phyloP scores from a whole-genome alignment of 1,140 invertebrate species.

The Vanessa atalanta region DNA sequence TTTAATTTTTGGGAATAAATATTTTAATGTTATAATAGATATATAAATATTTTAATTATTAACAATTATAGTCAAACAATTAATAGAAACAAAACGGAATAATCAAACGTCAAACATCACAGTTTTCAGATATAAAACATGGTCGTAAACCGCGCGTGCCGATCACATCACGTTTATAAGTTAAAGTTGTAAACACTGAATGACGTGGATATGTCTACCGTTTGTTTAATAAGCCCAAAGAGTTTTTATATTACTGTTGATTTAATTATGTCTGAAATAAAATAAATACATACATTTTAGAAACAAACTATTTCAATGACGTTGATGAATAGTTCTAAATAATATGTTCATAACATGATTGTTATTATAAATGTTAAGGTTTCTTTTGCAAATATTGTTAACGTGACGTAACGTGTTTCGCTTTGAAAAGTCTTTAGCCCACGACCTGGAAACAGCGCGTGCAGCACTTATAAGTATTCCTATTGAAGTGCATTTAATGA shows the following conservation, averaged over 20 bases:
- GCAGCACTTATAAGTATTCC: slow-evolving; percentile 17
- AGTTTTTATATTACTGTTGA: too few species aligned
- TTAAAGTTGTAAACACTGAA: neutral
- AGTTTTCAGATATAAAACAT: neutral
- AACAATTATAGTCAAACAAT: neutral
- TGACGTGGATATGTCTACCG: too few species aligned
- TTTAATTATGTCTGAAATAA: too few species aligned
- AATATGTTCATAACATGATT: neutral
- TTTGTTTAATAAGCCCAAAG: too few species aligned
- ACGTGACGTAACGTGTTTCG: slow-evolving; percentile 14
- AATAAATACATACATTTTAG: too few species aligned
- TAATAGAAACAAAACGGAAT: neutral
- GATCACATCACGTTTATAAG: neutral
- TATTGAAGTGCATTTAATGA: slow-evolving; percentile 23
- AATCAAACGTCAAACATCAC: neutral
- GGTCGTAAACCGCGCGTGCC: neutral
- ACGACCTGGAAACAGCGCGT: slow-evolving; percentile 13
- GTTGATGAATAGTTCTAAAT: neutral
- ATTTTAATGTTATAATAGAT: too few species aligned
- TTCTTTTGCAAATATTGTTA: slow-evolving; percentile 21
- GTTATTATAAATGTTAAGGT: slow-evolving; percentile 21
- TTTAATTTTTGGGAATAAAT: too few species aligned
- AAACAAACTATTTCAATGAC: neutral
- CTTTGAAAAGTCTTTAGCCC: slow-evolving; percentile 14
- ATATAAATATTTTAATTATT: neutral